Evolutionary conservation across 2,113 vertebrate genomes (phyloP), one percentile per base, ranked within the genome.

Genomic region (Nasalis larvatus): DNA sequence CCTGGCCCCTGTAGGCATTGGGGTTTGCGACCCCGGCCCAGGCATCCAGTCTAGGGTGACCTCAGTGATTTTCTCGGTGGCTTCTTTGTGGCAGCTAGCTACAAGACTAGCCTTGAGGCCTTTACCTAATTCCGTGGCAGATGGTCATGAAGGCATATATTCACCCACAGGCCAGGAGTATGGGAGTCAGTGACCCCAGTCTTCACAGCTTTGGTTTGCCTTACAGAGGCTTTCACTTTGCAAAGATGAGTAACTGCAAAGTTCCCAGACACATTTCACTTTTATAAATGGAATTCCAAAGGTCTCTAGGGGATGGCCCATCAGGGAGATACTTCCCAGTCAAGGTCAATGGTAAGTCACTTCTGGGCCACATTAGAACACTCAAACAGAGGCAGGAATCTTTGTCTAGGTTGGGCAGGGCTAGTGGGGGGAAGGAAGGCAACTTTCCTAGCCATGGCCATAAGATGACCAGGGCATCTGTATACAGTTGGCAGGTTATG

Each of bases 281-380:
- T 86, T 91, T 42, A 68, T 40, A 69, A 81, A 77, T 30, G 2
- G 37, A 68, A 56, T 90, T 73, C n/a, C 77, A 52, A 77, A 56
- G 35, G 60, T 35, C 80, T 94, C 77, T 82, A 11, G 17, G 71
- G 85, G 21, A 35, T 69, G 78, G 78, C 17, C 71, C 78, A 47
- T 58, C 49, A 66, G 86, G 54, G 74, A 96, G 74, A 54, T 52
- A 88, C 11, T 96, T 96, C 35, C 73, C 47, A 60, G 52, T 58
- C 93, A 89, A 91, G 71, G 83, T 74, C 86, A 93, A 90, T 58
- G 76, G 25, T 86, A 76, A 89, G 77, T 81, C 42, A 37, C 32
- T 89, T 96, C 54, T 87, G 94, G 58, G 69, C 40, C 84, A 93
- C 83, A 81, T 40, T 80, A 95, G 86, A 97, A 96, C 68, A 95